phyloP scores from a whole-genome alignment of 1,140 invertebrate species.

The Rhopalosiphum maidis region DNA sequence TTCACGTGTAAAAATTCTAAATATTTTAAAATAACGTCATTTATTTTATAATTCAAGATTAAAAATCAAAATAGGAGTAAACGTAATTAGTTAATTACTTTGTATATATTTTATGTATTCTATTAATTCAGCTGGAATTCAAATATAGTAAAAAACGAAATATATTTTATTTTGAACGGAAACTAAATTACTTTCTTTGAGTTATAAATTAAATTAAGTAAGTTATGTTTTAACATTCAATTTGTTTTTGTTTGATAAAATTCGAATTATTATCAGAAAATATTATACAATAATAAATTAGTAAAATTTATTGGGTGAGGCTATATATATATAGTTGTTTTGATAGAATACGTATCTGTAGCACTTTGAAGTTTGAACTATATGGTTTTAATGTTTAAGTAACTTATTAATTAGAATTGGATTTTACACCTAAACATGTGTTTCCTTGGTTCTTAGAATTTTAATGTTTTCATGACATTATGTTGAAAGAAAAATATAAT shows the following conservation, averaged over 20 bases:
- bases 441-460: background rate
- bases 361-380: conserved; percentile 2
- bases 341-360: background rate
- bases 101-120: background rate
- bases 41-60: background rate
- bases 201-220: background rate
- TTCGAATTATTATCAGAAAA: background rate
- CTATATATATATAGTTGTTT: background rate
- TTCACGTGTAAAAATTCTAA: background rate
- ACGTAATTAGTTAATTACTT: background rate
- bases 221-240: background rate
- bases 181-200: background rate
- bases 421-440: background rate
- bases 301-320: background rate
- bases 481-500: background rate
- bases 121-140: background rate
- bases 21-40: background rate
- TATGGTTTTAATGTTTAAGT: background rate
- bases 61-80: background rate
- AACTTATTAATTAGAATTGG: background rate
- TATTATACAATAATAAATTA: background rate
- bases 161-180: background rate
- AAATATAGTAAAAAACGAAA: background rate
- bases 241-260: background rate
- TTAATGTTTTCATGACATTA: background rate